Percentiles rank a stretch among this genome's conserved stretches.
These are phyloP conservation scores for Lerista edwardsae DNA, from an alignment of 2,797 vertebrate species.

Conservation along the genomic window DNA sequence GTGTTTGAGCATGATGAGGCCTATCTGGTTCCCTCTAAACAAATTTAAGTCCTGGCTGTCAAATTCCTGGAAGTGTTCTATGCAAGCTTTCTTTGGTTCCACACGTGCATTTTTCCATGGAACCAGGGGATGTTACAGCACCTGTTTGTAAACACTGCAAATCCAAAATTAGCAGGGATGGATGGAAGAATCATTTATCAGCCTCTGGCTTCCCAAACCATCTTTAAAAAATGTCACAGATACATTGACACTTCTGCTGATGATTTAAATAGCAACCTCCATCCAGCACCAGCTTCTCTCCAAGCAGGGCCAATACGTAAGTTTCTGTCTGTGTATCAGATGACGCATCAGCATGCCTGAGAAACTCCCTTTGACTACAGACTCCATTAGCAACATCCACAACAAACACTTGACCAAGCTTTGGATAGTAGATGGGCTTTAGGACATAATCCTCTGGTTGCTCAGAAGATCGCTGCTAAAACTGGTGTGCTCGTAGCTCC, in stretches of 20 bases:
- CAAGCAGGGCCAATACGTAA: slow-evolving; percentile 48
- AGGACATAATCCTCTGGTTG: slow-evolving; percentile 51
- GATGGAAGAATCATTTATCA: slow-evolving; percentile 73
- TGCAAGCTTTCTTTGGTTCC: slow-evolving; percentile 43
- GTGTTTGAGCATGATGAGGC: background rate
- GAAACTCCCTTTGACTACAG: slow-evolving; percentile 75
- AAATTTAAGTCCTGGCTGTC: slow-evolving; percentile 10
- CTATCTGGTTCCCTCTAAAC: slow-evolving; percentile 6
- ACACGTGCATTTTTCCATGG: slow-evolving; percentile 35
- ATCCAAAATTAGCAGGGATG: slow-evolving; percentile 76
- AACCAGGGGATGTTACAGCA: slow-evolving; percentile 58
- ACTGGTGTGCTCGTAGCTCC: slow-evolving; percentile 27
- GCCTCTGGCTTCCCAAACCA: slow-evolving; percentile 71
- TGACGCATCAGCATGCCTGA: slow-evolving; percentile 72
- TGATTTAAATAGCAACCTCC: slow-evolving; percentile 77
- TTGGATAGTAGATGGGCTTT: slow-evolving; percentile 54
- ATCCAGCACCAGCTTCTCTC: slow-evolving; percentile 47
- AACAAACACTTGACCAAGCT: slow-evolving; percentile 72
- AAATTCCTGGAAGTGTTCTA: slow-evolving; percentile 13
- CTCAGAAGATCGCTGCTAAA: slow-evolving; percentile 55
- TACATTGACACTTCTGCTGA: slow-evolving; percentile 67
- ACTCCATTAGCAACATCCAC: slow-evolving; percentile 79
- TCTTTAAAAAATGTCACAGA: slow-evolving; percentile 70
- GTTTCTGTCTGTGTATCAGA: slow-evolving; percentile 71
- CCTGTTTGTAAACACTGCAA: slow-evolving; percentile 65